Evolutionary conservation across 2,113 vertebrate genomes (phyloP), one percentile per base, ranked within the genome.

Genomic region (Ranitomeya variabilis): DNA sequence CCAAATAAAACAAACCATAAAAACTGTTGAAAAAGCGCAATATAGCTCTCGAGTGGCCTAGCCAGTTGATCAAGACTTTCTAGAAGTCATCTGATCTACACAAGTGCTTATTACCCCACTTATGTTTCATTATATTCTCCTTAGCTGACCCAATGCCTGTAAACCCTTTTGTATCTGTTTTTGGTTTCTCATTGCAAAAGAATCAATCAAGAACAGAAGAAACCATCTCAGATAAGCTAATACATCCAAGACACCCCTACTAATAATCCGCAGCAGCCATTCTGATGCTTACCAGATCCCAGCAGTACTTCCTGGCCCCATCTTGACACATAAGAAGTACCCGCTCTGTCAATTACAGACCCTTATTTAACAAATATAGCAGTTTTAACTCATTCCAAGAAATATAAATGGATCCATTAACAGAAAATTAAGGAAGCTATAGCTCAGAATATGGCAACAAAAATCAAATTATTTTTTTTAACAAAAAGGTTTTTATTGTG

Each of bases 1-100:
- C 87, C 87, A 88, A 88, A 83, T 84, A 83, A 76, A 88, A 84
- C 87, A 88, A 88, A 84, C 74, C 87, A 88, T 88, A 88, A 88
- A 88, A 81, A 51, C 31, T 19, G 37, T 67, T 77, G 67, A 88
- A 84, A 88, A 88, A 52, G 80, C 81, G 52, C 73, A 57, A 26
- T 83, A 60, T 82, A 77, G 81, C 59, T 88, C 80, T 88, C 73
- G 10, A 82, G 80, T 88, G 87, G 37, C 80, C 71, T 19, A 66
- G 71, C 60, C 80, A 31, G 71, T 83, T 88, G 26, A 14, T 31
- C 16, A 18, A 62, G 19, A 64, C 69, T 67, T 80, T 62, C 37
- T 55, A 67, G 52, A 84, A 88, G 80, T 87, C 85, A 84, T 16
- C 57, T n/a, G 69, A 83, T 83, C 57, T 66, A n/a, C 71, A 83